Conservation (phyloP, 2,888 invertebrate genomes). For the Dicyrtoma fusca region DNA sequence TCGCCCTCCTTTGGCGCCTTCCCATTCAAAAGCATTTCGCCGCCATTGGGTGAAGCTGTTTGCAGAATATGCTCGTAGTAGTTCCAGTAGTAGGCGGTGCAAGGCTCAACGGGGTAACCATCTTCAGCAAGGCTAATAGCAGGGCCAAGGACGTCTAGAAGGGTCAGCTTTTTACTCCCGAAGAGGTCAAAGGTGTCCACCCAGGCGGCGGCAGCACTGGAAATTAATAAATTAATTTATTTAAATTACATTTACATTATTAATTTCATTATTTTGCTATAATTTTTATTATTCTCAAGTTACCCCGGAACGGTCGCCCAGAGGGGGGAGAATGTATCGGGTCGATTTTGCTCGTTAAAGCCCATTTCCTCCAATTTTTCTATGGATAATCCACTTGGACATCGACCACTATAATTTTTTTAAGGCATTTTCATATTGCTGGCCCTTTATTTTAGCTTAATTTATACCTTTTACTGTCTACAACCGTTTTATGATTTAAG, state of each 20-base stretch:
- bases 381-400: slow-evolving; percentile 46
- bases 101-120: slow-evolving; percentile 47
- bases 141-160: slow-evolving; percentile 45
- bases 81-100: slow-evolving; percentile 43
- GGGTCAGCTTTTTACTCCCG: slow-evolving; percentile 46
- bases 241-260: not conserved
- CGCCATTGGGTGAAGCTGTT: slow-evolving; percentile 56
- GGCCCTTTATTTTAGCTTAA: no score
- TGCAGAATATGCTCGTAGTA: slow-evolving; percentile 41
- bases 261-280: slow-evolving; percentile 22
- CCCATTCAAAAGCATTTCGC: slow-evolving; percentile 59
- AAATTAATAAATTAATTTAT: not conserved
- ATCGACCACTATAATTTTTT: slow-evolving; percentile 46
- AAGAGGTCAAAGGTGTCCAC: slow-evolving; percentile 48
- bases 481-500: no score
- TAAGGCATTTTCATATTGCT: no score
- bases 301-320: slow-evolving; percentile 55
- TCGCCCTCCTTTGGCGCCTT: slow-evolving; percentile 59
- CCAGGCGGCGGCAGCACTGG: slow-evolving; percentile 51
- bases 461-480: no score
- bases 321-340: slow-evolving; percentile 42
- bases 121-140: slow-evolving; percentile 47
- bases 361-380: slow-evolving; percentile 45
- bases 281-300: slow-evolving; percentile 7
- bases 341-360: slow-evolving; percentile 49